Evolutionary conservation across 2,888 invertebrate genomes (phyloP).

Genomic region (Sabatieria punctata): DNA sequence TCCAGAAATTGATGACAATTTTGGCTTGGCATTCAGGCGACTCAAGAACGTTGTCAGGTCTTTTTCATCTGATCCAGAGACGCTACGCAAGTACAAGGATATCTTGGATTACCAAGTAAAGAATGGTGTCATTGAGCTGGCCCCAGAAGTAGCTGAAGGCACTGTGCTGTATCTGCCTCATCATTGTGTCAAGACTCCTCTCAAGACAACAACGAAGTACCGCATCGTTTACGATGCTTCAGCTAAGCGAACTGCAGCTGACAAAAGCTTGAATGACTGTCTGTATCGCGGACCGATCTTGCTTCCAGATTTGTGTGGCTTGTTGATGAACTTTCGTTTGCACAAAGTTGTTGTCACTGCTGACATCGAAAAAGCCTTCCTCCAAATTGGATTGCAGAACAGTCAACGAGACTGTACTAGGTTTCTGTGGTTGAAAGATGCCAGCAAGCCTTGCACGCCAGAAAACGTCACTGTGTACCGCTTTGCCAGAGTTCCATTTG

Average conservation of each 20-base stretch:
- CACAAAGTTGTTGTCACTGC: neutral
- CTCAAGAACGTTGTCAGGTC: neutral
- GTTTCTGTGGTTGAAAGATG: slow-evolving; percentile 9
- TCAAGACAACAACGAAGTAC: too few species aligned
- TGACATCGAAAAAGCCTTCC: too few species aligned
- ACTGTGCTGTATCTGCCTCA: slow-evolving; percentile 9
- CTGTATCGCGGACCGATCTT: too few species aligned
- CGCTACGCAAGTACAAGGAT: neutral
- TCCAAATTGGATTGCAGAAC: neutral
- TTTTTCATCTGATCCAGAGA: neutral
- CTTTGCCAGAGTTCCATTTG: slow-evolving; percentile 10
- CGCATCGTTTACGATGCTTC: too few species aligned
- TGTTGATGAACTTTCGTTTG: slow-evolving; percentile 9
- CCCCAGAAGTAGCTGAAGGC: neutral
- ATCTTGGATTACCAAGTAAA: neutral
- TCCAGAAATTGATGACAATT: neutral
- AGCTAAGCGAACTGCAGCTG: slow-evolving; percentile 5
- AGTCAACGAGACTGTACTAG: too few species aligned
- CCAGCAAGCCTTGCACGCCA: slow-evolving; percentile 1
- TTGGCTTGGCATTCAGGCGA: neutral
- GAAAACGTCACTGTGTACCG: slow-evolving; percentile 8
- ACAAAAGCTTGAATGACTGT: slow-evolving; percentile 8
- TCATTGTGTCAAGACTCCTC: too few species aligned
- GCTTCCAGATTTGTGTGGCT: slow-evolving; percentile 9
- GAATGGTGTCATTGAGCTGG: slow-evolving; percentile 1